These are phyloP conservation scores for Drosophila persimilis DNA, from an alignment of 1,140 invertebrate genomes.

Conservation along the genomic window DNA sequence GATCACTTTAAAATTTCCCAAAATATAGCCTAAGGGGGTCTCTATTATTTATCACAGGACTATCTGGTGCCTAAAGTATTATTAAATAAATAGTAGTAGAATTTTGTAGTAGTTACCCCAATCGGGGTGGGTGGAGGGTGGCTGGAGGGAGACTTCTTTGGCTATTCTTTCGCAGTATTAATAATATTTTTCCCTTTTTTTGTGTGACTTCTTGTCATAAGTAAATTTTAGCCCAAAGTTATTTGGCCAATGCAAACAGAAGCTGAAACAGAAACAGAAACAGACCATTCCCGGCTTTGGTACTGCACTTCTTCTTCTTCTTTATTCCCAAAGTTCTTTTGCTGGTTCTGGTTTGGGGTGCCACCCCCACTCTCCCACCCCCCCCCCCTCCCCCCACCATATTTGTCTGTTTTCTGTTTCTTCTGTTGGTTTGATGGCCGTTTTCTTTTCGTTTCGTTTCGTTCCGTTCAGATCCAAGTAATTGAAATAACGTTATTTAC, in stretches of 20 bases:
- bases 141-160: neutral
- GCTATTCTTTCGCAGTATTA: conserved; percentile 7
- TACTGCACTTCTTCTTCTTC: conserved; percentile 50
- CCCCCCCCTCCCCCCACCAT: neutral
- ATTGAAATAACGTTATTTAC: conserved; percentile 79
- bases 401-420: conserved; percentile 6
- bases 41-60: no score
- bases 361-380: neutral
- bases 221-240: conserved; percentile 51
- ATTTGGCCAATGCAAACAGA: conserved; percentile 56
- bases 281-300: neutral
- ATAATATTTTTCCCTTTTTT: conserved; percentile 17
- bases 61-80: no score
- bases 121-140: no score
- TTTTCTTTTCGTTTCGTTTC: conserved; percentile 17
- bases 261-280: neutral
- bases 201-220: conserved; percentile 19
- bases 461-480: conserved; percentile 50
- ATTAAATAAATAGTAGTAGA: no score
- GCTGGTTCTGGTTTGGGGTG: neutral
- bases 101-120: no score
- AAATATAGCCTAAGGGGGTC: no score
- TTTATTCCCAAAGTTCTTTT: neutral
- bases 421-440: conserved; percentile 5
- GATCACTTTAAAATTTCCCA: no score